A percentile compares a stretch with the other conserved stretches of the same genome.
These are phyloP conservation scores for honey bee (Apis mellifera) DNA, from an alignment of 1,140 invertebrate species.

Conservation along the genomic window DNA sequence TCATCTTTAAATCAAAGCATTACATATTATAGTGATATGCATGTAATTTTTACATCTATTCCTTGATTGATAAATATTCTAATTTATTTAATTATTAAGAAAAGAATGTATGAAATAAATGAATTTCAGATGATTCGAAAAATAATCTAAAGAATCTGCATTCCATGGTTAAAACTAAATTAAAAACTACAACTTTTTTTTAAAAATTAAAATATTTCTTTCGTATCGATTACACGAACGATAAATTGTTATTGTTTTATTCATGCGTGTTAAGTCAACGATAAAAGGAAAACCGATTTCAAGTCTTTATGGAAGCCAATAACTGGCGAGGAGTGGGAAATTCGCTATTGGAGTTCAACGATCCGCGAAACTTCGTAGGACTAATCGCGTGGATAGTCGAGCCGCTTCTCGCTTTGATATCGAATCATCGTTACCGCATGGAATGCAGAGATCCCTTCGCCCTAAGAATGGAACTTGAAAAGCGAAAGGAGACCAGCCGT, in stretches of 20 bases:
- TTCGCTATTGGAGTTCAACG: slow-evolving; percentile 51
- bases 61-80: too few species aligned
- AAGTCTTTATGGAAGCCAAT: not conserved
- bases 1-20: too few species aligned
- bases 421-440: not conserved
- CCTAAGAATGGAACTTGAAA: slow-evolving; percentile 10
- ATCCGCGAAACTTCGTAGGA: slow-evolving; percentile 51
- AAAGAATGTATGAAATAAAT: too few species aligned
- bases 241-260: not conserved
- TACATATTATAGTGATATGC: too few species aligned
- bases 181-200: too few species aligned
- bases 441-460: slow-evolving; percentile 7
- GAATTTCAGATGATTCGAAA: too few species aligned
- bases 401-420: slow-evolving; percentile 41
- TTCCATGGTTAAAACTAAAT: too few species aligned
- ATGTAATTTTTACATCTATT: too few species aligned
- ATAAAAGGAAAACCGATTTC: not conserved
- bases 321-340: slow-evolving; percentile 15
- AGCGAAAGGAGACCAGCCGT: not conserved
- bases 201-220: too few species aligned
- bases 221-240: not conserved
- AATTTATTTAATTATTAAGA: too few species aligned
- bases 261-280: not conserved
- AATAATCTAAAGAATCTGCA: too few species aligned
- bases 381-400: slow-evolving; percentile 59